Conservation (phyloP, 1,140 invertebrate species). For the Hirudo medicinalis region DNA sequence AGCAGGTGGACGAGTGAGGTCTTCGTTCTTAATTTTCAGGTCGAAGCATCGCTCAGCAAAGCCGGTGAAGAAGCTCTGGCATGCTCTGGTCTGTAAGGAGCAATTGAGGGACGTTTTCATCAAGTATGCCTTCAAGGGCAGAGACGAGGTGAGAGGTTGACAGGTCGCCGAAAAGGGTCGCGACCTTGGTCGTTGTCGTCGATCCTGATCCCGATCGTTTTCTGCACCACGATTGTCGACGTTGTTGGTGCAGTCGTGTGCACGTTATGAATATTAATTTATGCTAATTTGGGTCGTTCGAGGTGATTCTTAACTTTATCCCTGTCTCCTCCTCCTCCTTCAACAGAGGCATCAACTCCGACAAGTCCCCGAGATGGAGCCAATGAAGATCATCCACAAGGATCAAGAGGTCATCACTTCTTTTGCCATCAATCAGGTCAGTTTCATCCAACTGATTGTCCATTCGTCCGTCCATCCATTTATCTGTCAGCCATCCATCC, state of each 20-base stretch:
- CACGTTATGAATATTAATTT: too few relatives aligned
- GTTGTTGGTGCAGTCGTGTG: too few relatives aligned
- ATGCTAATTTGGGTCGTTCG: too few relatives aligned
- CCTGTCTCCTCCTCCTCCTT: too few relatives aligned
- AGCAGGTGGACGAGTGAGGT: too few relatives aligned
- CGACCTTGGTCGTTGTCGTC: too few relatives aligned
- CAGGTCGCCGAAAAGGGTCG: too few relatives aligned
- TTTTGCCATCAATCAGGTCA: slow-evolving; percentile 83
- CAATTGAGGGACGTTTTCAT: slow-evolving; percentile 86
- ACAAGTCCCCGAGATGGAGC: not conserved
- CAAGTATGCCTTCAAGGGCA: slow-evolving; percentile 76
- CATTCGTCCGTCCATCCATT: not conserved
- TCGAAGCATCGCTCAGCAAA: slow-evolving; percentile 51
- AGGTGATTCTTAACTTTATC: too few relatives aligned
- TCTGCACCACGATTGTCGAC: too few relatives aligned
- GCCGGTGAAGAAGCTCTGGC: slow-evolving; percentile 77
- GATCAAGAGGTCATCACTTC: slow-evolving; percentile 95
- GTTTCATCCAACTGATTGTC: too few relatives aligned
- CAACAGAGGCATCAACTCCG: not conserved
- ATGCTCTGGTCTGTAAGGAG: slow-evolving; percentile 81
- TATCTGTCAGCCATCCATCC: not conserved
- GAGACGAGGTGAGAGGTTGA: slow-evolving; percentile 27
- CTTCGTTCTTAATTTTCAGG: slow-evolving; percentile 17
- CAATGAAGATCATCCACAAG: slow-evolving; percentile 78
- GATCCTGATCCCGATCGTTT: too few relatives aligned